phyloP scores from a whole-genome alignment of 1,140 invertebrate species.

The Batillaria attramentaria region DNA sequence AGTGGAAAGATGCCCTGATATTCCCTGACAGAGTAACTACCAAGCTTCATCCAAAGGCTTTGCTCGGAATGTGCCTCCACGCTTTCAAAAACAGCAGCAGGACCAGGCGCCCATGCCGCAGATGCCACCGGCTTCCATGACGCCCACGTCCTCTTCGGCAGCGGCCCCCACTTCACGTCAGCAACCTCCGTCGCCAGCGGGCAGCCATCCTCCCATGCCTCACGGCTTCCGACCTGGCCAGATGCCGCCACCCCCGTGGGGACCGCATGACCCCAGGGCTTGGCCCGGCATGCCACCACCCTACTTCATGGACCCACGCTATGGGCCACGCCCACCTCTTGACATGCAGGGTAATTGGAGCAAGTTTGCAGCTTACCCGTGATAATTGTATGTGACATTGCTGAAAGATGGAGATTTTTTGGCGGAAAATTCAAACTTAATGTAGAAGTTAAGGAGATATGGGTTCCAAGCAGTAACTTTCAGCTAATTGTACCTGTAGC shows the following conservation, averaged over 20 bases:
- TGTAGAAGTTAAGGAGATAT: too few species aligned
- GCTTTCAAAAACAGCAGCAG: constrained; percentile 83
- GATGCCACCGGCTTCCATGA: constrained; percentile 34
- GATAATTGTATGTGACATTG: too few species aligned
- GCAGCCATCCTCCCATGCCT: constrained; percentile 39
- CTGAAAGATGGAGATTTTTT: too few species aligned
- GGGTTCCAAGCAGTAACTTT: too few species aligned
- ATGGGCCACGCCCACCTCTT: constrained; percentile 63
- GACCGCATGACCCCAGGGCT: constrained; percentile 55
- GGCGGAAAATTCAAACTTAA: too few species aligned
- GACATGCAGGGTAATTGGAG: constrained; percentile 64
- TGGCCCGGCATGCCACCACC: constrained; percentile 66
- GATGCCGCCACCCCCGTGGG: constrained; percentile 64
- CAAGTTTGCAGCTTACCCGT: too few species aligned
- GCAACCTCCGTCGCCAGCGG: constrained; percentile 36
- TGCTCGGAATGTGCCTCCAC: constrained; percentile 84
- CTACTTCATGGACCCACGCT: constrained; percentile 58
- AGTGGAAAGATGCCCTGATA: constrained; percentile 19
- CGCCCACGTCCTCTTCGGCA: constrained; percentile 53
- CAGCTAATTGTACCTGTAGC: too few species aligned
- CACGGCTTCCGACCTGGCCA: constrained; percentile 60
- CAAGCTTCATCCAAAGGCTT: constrained; percentile 77
- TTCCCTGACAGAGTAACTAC: constrained; percentile 40
- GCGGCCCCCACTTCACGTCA: constrained; percentile 44
- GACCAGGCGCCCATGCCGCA: constrained; percentile 42